Percentiles rank a stretch among this genome's conserved stretches.
Conservation (phyloP, 2,888 invertebrate genomes). For the Auanema freiburgensis region DNA sequence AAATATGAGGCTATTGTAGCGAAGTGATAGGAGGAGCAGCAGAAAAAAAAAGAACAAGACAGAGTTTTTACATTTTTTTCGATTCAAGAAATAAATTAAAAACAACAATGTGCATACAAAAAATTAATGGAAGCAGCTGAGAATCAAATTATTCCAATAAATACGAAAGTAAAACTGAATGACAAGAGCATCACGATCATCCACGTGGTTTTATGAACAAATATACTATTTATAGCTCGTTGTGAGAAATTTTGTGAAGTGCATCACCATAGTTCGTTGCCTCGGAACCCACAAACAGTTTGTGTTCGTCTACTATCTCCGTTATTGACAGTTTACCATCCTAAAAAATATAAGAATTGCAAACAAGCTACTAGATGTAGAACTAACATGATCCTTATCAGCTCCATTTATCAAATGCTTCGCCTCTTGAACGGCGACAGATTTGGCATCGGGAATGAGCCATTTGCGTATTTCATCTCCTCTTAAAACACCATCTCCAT, state of each 20-base stretch:
- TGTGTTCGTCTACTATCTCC: conserved; percentile 82
- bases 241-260: conserved; percentile 76
- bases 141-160: too few species aligned
- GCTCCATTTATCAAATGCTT: conserved; percentile 69
- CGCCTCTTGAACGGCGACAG: conserved; percentile 65
- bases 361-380: neutral
- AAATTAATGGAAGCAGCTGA: too few species aligned
- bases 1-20: too few species aligned
- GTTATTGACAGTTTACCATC: conserved; percentile 78
- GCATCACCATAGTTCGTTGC: conserved; percentile 86
- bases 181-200: too few species aligned
- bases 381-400: conserved; percentile 76
- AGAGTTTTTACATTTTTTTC: too few species aligned
- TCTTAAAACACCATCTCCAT: conserved; percentile 81
- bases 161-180: too few species aligned
- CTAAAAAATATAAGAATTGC: conserved; percentile 23
- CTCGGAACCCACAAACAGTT: conserved; percentile 88
- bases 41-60: too few species aligned
- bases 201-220: conserved; percentile 1
- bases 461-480: conserved; percentile 81
- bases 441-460: conserved; percentile 66
- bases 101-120: too few species aligned
- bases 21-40: too few species aligned
- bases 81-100: too few species aligned
- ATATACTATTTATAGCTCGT: conserved; percentile 47